These are phyloP conservation scores for Exaiptasia diaphana DNA, from an alignment of 64 coral and sea anemone species.

Conservation along the genomic window DNA sequence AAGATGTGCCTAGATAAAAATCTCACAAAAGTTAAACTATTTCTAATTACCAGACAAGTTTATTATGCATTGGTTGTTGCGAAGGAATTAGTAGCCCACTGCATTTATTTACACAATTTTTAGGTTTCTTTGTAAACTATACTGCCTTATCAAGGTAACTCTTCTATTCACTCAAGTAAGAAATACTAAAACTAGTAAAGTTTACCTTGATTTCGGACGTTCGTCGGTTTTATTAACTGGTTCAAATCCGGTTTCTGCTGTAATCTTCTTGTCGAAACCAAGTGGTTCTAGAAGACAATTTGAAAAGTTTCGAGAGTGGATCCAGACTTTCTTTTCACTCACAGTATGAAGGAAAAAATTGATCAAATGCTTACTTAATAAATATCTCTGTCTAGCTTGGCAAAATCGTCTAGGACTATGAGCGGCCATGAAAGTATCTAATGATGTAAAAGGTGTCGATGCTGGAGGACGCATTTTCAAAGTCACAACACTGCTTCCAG, in stretches of 20 bases:
- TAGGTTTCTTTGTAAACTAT: no score
- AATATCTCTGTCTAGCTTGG: slow-evolving; percentile 86
- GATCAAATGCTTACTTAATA: slow-evolving; percentile 64
- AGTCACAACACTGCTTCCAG: slow-evolving; percentile 67
- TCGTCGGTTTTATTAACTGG: slow-evolving; percentile 52
- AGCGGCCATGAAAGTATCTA: slow-evolving; percentile 93
- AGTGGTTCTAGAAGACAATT: slow-evolving; percentile 72
- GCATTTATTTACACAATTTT: no score
- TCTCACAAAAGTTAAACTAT: no score
- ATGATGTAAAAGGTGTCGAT: slow-evolving; percentile 71
- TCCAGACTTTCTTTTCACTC: no score
- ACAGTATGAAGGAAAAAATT: background rate
- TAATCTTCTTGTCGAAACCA: slow-evolving; percentile 75
- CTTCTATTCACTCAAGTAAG: no score
- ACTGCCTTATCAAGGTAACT: no score
- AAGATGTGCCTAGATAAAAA: no score
- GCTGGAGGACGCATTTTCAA: slow-evolving; percentile 79
- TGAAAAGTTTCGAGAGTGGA: no score
- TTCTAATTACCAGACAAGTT: no score
- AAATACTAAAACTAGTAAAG: no score
- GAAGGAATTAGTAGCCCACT: no score
- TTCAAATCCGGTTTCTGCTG: slow-evolving; percentile 58
- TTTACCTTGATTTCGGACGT: slow-evolving; percentile 44
- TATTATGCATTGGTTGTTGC: no score
- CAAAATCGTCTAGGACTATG: slow-evolving; percentile 88